A percentile compares a stretch with the other conserved stretches of the same genome.
Evolutionary conservation across 2,797 vertebrate genomes (phyloP).

Genomic region (Phrynocephalus vlangalii): DNA sequence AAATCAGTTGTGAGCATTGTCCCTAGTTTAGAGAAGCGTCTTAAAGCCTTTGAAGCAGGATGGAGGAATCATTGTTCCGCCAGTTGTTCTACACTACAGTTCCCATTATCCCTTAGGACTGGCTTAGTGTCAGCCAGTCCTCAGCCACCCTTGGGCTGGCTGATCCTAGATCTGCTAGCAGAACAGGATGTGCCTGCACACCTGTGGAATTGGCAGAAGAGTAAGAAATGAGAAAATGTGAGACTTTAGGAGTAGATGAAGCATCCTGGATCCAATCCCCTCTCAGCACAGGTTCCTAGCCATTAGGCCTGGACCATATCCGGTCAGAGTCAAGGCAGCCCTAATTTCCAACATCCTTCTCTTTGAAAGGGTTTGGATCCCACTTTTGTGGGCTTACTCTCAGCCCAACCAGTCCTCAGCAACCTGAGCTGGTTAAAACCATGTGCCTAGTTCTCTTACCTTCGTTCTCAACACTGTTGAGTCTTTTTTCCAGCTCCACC

Average conservation of each 20-base stretch:
- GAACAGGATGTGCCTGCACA: no score
- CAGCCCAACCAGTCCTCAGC: no score
- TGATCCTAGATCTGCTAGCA: no score
- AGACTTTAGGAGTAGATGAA: background rate
- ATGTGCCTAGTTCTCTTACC: constrained; percentile 72
- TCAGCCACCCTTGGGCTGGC: no score
- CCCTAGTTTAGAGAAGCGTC: background rate
- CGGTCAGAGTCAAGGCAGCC: no score
- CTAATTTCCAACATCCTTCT: no score
- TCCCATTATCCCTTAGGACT: background rate
- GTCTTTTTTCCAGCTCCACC: constrained; percentile 82
- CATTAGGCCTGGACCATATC: no score
- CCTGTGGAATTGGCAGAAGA: no score
- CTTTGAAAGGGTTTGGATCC: no score
- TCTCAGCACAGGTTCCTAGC: no score
- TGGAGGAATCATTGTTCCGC: background rate
- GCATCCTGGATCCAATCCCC: background rate
- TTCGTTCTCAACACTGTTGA: constrained; percentile 82
- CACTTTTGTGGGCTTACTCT: no score
- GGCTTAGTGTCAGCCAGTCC: background rate
- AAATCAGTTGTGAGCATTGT: background rate
- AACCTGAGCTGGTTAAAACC: no score
- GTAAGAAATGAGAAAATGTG: background rate
- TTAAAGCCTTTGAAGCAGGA: background rate
- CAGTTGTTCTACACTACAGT: background rate